These are phyloP conservation scores for Cryptocheilus praepositus DNA, from an alignment of 2,888 invertebrate genomes.

Conservation along the genomic window DNA sequence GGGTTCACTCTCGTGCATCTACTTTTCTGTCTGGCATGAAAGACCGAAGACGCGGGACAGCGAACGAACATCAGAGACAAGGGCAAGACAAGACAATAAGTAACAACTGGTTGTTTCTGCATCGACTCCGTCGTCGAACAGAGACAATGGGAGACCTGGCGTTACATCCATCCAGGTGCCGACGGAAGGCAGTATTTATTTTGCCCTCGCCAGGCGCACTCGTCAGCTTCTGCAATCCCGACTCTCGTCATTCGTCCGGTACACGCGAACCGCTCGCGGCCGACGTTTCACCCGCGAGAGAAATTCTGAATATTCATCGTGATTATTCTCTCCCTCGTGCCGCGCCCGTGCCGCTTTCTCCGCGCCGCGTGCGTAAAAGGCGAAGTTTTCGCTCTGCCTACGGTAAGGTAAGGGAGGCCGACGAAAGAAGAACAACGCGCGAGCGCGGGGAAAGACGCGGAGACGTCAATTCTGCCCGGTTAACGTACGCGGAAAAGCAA, in stretches of 20 bases:
- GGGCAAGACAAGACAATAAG: too few species aligned
- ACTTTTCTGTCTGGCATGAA: neutral
- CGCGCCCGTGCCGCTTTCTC: neutral
- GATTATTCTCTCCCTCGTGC: constrained; percentile 38
- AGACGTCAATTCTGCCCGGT: constrained; percentile 43
- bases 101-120: too few species aligned
- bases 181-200: too few species aligned
- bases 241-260: constrained; percentile 32
- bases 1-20: neutral
- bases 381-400: constrained; percentile 31
- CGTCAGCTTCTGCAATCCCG: constrained; percentile 9
- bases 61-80: neutral
- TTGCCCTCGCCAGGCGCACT: neutral
- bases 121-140: too few species aligned
- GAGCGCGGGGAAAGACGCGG: neutral
- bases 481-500: constrained; percentile 11
- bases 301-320: constrained; percentile 46
- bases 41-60: neutral
- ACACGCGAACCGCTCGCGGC: constrained; percentile 29
- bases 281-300: constrained; percentile 22
- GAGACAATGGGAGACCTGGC: too few species aligned
- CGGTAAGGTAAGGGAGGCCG: too few species aligned
- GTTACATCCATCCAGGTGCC: too few species aligned
- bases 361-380: constrained; percentile 26
- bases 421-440: constrained; percentile 24